Evolutionary conservation across 1,140 invertebrate genomes (phyloP).

Genomic region (Drosophila trapezifrons): DNA sequence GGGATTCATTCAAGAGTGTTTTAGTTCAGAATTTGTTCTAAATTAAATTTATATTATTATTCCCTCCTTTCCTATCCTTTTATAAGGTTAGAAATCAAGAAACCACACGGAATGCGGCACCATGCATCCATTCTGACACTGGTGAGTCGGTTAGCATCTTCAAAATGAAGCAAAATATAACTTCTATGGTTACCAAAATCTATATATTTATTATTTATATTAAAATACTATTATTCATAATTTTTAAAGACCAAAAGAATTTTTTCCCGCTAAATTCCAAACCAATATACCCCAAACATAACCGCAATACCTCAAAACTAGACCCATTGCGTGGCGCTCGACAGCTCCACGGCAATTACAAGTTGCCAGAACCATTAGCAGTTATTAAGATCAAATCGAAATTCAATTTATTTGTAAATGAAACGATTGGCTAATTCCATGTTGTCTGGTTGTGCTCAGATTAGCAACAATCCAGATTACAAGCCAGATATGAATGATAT

Average conservation of each 20-base stretch:
- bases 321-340: constrained; percentile 13
- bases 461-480: constrained; percentile 38
- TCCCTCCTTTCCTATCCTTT: no score
- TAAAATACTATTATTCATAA: not conserved
- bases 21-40: no score
- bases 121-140: no score
- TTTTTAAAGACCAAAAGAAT: not conserved
- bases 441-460: constrained; percentile 30
- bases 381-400: constrained; percentile 64
- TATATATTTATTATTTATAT: not conserved
- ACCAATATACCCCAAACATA: not conserved
- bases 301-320: not conserved
- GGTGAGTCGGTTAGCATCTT: no score
- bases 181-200: not conserved
- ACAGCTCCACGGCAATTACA: constrained; percentile 50
- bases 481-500: constrained; percentile 17
- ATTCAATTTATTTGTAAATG: constrained; percentile 66
- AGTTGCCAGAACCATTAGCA: constrained; percentile 45
- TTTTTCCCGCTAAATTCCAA: no score
- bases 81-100: no score
- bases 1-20: no score
- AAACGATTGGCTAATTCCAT: constrained; percentile 50
- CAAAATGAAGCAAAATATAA: not conserved
- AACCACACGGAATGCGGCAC: no score
- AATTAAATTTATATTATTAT: no score